Evolutionary conservation across 2,888 invertebrate genomes (phyloP), one percentile per base, ranked within the genome.

Genomic region (Chrysina gloriosa): DNA sequence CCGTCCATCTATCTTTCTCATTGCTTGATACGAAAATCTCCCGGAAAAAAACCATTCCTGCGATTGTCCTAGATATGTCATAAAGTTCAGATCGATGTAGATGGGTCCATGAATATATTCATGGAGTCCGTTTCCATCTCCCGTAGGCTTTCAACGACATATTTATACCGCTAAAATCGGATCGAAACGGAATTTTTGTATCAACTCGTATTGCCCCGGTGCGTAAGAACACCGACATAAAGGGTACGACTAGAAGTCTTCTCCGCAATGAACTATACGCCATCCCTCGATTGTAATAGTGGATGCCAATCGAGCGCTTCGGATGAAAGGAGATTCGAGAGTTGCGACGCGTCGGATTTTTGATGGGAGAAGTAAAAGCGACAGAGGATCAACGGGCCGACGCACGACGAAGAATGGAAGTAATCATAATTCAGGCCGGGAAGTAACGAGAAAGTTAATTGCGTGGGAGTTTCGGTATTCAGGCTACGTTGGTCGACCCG

Each of bases 401-500:
- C 9, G 3, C 7, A 27, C 39, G 9, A 25, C 16, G 58, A 58
- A 58, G 42, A 58, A 42, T 58, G 42, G 58, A 58, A 58, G 42
- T 27, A 58, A 58, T 58, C 58, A 58, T 58, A 58, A 58, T 42
- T 58, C 58, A 58, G 42, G 25, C 14, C 42, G 14, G 25, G 58
- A n/a, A 6, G 58, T 58, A 58, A 58, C 58, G 58, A 58, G 58
- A 39, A 39, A 58, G 58, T 58, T 58, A 58, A 58, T 58, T 58
- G 58, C 58, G 58, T 58, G 14, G 42, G 58, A 42, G 58, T 39
- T 58, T 39, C 39, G 58, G 42, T 42, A 58, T 58, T 58, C 58
- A 58, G 16, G 16, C n/a, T 9, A 21, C 50, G 5, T 11, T 23
- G 9, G 42, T 9, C 42, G 39, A 25, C 16, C 25, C 39, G 23